Conservation (phyloP, 2,797 vertebrate species). For the Vultur gryphus region DNA sequence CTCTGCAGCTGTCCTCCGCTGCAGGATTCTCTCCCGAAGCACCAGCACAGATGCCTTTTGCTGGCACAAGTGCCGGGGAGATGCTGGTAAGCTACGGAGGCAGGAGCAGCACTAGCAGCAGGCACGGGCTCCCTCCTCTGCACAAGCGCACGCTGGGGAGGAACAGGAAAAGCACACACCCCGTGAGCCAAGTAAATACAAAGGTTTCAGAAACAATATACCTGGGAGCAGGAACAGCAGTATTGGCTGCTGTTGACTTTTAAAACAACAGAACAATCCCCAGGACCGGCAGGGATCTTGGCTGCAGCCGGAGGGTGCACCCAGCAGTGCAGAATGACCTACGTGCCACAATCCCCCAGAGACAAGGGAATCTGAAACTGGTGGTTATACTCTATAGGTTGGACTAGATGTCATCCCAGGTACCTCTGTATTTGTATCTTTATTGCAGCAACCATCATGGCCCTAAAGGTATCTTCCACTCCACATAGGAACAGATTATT, state of each 20-base stretch:
- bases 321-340: background rate
- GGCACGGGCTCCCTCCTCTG: background rate
- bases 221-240: background rate
- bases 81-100: background rate
- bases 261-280: background rate
- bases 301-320: background rate
- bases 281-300: background rate
- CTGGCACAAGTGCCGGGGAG: background rate
- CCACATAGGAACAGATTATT: background rate
- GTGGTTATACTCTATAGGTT: no score
- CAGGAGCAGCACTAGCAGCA: background rate
- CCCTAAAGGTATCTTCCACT: background rate
- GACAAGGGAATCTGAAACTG: background rate
- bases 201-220: background rate
- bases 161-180: background rate
- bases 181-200: background rate
- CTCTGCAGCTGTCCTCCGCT: background rate
- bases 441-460: background rate
- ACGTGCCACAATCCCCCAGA: no score
- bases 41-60: rapidly evolving
- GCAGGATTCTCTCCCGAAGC: background rate
- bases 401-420: background rate
- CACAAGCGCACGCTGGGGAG: rapidly evolving
- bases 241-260: background rate
- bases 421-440: background rate